Evolutionary conservation across 2,888 invertebrate species (phyloP), one percentile per base, ranked within the genome.

Genomic region (Cheilosia scutellata): DNA sequence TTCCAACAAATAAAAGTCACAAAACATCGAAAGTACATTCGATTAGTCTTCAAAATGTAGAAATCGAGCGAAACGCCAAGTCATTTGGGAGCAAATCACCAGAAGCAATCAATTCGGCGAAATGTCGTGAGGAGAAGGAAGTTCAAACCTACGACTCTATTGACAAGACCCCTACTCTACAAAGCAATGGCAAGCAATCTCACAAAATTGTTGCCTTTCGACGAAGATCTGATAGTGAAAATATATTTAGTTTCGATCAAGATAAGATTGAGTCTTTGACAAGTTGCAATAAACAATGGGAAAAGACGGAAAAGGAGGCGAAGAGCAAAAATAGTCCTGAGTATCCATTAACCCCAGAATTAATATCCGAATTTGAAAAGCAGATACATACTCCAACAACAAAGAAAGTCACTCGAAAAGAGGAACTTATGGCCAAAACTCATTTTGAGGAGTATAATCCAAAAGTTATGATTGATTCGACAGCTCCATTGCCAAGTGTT

Each of bases 181-280:
- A 89, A 29, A 87, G 79, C 13, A 88, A 88, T 0, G 91, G 91
- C 42, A 91, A 91, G 0, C 92, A 92, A 42, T 90, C 90, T 0
- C 90, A 91, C 27, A 92, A 91, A 87, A 91, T 91, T n/a, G 90
- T 90, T 0, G 90, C 91, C 0, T 95, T 94, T 88, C 94, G 95
- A 27, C 94, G 95, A 5, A 94, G 95, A 16, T 95, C 95, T 55
- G 95, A 95, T n/a, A 94, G 92, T 82, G 94, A 94, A 84, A 94
- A 95, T 88, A 95, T 96, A 5, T 96, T 96, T 89, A 96, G 96
- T 91, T 96, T 96, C 88, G 96, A 96, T 89, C 95, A 96, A 90
- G 96, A 96, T 87, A 95, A 95, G 89, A 96, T 96, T 79, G 95
- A 96, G 89, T 95, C 95, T 2, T 91, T 96, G 57, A 95, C 95